Evolutionary conservation across 1,140 invertebrate species (phyloP), one percentile per base, ranked within the genome.

Genomic region (Lutraria rhynchaena): DNA sequence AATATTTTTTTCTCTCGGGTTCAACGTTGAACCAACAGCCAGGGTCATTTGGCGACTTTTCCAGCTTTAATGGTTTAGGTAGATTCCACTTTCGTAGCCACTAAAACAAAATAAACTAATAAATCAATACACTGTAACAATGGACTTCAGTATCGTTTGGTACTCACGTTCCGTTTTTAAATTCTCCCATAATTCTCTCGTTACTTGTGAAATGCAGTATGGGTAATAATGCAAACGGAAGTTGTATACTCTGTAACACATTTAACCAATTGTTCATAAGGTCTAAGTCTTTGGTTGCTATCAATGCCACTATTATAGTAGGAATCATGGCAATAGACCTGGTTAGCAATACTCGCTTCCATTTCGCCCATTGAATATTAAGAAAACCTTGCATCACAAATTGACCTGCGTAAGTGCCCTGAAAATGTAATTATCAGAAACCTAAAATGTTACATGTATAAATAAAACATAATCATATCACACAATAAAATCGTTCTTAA

Each of bases 221-320:
- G 24, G 97, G 97, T 76, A 98, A 92, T 13, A 96, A 94, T 5
- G 97, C 93, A 85, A 93, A 93, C 9, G 93, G 93, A 29, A 93
- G 83, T 86, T 97, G 96, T 0, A 97, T 92, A 82, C 95, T 96
- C 96, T 97, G 97, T 3, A 97, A 94, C 2, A 96, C 96, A 92
- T 98, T 98, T 2, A 98, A 92, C 65, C 96, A 93, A 89, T 97
- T 96, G 89, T 98, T 98, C 95, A 98, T 95, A 27, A 92, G 93
- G 53, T 96, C 96, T 51, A 98, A 92, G 83, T 96, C 94, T 27
- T 95, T 90, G 83, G 97, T 95, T 60, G 95, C 92, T 57, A 87
- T 95, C 83, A 95, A 94, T 2, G 97, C 96, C 0, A 96, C 94
- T 15, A 95, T 93, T 81, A 98, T 96, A 15, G 97, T 98, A 7